Conservation (phyloP, 2,888 invertebrate species). For the Smittia aterrima region DNA sequence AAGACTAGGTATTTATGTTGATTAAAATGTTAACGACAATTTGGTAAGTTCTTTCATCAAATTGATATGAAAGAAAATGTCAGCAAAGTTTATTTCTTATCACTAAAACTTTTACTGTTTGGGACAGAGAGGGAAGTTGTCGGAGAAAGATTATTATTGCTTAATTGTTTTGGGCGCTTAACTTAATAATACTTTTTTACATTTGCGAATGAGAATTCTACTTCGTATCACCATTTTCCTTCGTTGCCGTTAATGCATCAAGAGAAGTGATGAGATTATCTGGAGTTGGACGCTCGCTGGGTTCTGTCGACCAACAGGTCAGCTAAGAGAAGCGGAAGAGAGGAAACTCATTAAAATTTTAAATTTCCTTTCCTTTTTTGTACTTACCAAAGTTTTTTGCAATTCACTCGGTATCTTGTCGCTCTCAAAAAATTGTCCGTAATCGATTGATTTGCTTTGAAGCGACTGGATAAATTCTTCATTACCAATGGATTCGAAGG, state of each 20-base stretch:
- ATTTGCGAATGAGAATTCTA: neutral
- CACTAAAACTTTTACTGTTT: neutral
- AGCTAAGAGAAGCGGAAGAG: constrained; percentile 45
- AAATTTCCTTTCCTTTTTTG: constrained; percentile 38
- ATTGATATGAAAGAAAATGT: neutral
- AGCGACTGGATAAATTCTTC: constrained; percentile 51
- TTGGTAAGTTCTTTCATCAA: neutral
- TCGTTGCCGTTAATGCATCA: neutral
- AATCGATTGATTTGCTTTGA: constrained; percentile 59
- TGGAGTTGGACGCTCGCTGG: constrained; percentile 51
- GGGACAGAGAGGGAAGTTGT: no score
- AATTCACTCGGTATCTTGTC: constrained; percentile 63
- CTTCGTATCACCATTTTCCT: neutral
- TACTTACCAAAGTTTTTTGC: constrained; percentile 59
- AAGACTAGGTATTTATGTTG: neutral
- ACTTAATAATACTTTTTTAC: constrained; percentile 3
- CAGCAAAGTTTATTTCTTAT: neutral
- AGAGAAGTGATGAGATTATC: constrained; percentile 13
- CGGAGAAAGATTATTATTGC: neutral
- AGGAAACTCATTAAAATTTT: no score
- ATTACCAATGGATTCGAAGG: constrained; percentile 58
- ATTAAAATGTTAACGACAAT: constrained; percentile 13
- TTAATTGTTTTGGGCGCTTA: neutral
- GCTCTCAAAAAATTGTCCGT: constrained; percentile 52
- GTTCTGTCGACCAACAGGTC: constrained; percentile 52